These are phyloP conservation scores for Nomada lathburiana DNA, from an alignment of 2,888 invertebrate species.

Conservation along the genomic window DNA sequence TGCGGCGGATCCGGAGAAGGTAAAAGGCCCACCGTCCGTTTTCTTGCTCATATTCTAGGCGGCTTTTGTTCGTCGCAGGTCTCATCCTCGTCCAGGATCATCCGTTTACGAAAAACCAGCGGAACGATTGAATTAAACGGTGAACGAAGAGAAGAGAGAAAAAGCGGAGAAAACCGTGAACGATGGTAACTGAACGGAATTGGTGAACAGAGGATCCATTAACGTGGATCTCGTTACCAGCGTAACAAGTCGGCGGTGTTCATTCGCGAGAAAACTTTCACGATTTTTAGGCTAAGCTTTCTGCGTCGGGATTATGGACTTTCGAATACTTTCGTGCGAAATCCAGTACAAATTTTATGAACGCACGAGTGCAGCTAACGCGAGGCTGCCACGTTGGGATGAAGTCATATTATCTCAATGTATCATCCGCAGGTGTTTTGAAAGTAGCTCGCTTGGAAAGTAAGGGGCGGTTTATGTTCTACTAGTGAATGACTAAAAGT, in stretches of 20 bases:
- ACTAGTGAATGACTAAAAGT: neutral
- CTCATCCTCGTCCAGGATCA: neutral
- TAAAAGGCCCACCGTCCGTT: constrained; percentile 26
- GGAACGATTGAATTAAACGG: constrained; percentile 20
- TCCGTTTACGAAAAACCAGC: constrained; percentile 5
- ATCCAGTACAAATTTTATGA: constrained; percentile 30
- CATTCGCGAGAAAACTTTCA: constrained; percentile 48
- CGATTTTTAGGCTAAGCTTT: constrained; percentile 49
- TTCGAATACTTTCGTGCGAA: constrained; percentile 51
- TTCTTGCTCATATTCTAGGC: constrained; percentile 26
- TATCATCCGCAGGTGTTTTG: constrained; percentile 22
- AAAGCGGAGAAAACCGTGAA: neutral
- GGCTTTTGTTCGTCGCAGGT: constrained; percentile 2
- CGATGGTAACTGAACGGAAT: neutral
- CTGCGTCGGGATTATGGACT: constrained; percentile 28
- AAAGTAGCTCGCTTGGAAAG: constrained; percentile 25
- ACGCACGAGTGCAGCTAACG: constrained; percentile 13
- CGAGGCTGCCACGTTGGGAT: neutral
- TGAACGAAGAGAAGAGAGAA: neutral
- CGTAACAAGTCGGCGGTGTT: constrained; percentile 39
- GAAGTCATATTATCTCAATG: constrained; percentile 1
- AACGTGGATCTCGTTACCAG: constrained; percentile 46
- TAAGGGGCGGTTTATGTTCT: neutral
- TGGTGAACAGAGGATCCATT: neutral
- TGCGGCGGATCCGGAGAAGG: constrained; percentile 36